A percentile compares a stretch with the other conserved stretches of the same genome.
phyloP scores from a whole-genome alignment of 2,113 vertebrate species.

The Hippocampus barbouri region DNA sequence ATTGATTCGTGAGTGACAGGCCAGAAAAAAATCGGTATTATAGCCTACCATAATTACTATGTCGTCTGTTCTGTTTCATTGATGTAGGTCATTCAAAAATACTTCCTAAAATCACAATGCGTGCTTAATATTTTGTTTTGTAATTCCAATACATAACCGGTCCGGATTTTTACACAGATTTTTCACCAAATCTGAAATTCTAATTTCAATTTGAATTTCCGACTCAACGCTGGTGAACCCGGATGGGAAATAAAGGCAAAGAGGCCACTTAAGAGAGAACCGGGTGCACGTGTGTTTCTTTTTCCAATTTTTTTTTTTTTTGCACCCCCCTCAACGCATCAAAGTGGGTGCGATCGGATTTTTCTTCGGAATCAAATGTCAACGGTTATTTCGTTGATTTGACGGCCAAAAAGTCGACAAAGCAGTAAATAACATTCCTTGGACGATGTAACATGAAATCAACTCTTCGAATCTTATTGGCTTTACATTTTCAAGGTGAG shows the following conservation, averaged over 20 bases:
- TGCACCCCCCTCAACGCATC: no score
- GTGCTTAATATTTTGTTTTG: no score
- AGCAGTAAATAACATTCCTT: neutral
- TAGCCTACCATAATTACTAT: no score
- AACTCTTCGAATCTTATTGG: no score
- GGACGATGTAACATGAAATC: no score
- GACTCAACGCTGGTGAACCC: neutral
- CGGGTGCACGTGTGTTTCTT: constrained; percentile 46
- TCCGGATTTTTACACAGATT: neutral
- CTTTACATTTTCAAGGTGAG: neutral
- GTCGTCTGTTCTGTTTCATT: no score
- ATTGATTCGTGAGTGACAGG: no score
- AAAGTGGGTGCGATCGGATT: no score
- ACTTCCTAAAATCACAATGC: no score
- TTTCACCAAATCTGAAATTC: neutral
- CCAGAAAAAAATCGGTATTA: no score
- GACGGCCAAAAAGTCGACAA: neutral
- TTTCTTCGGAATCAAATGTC: neutral
- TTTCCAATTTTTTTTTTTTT: neutral
- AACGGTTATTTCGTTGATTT: neutral
- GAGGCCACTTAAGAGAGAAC: constrained; percentile 51
- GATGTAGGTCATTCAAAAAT: no score
- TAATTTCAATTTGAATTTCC: neutral
- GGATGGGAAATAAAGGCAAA: neutral
- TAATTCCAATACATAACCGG: neutral